A percentile compares a stretch with the other conserved stretches of the same genome.
phyloP scores from a whole-genome alignment of 2,888 invertebrate species.

The Nebria salina region DNA sequence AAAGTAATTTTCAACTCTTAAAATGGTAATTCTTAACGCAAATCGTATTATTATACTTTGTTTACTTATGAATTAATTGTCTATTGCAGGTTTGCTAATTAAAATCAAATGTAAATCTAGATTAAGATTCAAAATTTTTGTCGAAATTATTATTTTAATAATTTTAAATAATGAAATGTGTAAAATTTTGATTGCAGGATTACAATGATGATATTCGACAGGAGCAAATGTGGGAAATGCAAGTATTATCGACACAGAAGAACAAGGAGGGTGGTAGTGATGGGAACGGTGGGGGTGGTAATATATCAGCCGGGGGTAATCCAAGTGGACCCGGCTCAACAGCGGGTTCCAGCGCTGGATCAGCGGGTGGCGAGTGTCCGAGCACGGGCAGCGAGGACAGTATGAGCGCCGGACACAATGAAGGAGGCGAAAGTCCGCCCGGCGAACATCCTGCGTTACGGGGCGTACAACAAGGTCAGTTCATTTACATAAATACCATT shows the following conservation, averaged over 20 bases:
- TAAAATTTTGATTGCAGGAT: slow-evolving; percentile 68
- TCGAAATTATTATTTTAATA: too few relatives aligned
- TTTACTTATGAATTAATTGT: not conserved
- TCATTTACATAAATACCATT: not conserved
- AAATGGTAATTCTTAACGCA: not conserved
- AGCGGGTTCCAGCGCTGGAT: slow-evolving; percentile 53
- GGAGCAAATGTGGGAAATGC: slow-evolving; percentile 92
- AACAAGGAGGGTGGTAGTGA: slow-evolving; percentile 58
- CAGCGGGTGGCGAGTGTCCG: slow-evolving; percentile 55
- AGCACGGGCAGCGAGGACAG: slow-evolving; percentile 64
- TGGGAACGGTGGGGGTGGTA: slow-evolving; percentile 55
- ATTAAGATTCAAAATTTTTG: too few relatives aligned
- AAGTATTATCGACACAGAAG: slow-evolving; percentile 74
- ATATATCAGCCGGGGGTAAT: slow-evolving; percentile 52
- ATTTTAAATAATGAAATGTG: too few relatives aligned
- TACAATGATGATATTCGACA: slow-evolving; percentile 92
- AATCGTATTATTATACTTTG: not conserved
- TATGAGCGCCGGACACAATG: slow-evolving; percentile 62
- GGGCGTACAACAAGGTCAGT: slow-evolving; percentile 69
- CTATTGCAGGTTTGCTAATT: too few relatives aligned
- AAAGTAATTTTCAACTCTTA: not conserved
- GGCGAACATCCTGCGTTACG: slow-evolving; percentile 73
- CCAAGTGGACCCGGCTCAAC: slow-evolving; percentile 54
- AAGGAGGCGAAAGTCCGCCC: slow-evolving; percentile 61
- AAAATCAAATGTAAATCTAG: too few relatives aligned